Conservation (phyloP, 2,113 vertebrate genomes). For the Pseudonaja textilis region DNA sequence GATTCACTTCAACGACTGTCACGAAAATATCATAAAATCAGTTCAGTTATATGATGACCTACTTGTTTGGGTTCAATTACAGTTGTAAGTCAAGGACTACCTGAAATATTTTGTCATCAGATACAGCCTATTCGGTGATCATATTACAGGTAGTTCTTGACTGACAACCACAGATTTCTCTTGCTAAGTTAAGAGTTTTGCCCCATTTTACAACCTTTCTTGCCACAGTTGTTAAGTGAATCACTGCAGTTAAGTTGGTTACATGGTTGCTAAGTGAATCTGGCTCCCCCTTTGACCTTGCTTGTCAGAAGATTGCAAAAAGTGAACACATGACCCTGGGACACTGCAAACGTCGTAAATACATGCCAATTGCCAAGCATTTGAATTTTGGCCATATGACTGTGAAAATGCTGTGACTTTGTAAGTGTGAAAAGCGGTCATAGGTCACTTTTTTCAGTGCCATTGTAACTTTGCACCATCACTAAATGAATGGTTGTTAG, state of each 20-base stretch:
- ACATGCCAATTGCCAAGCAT: neutral
- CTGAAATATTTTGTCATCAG: neutral
- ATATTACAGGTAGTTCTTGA: neutral
- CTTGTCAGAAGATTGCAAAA: neutral
- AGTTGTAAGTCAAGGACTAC: neutral
- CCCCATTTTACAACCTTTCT: neutral
- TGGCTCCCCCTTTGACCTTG: neutral
- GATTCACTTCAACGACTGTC: neutral
- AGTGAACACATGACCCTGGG: neutral
- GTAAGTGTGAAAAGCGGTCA: neutral
- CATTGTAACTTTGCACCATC: neutral
- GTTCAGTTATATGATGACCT: neutral
- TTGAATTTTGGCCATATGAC: neutral
- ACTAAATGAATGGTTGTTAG: neutral
- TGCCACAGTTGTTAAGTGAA: neutral
- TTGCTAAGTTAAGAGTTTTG: neutral
- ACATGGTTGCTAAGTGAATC: no score
- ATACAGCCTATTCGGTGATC: neutral
- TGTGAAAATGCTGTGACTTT: neutral
- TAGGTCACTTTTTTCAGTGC: neutral
- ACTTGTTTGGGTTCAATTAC: neutral
- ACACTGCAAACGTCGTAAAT: neutral
- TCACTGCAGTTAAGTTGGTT: no score
- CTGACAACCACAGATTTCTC: neutral
- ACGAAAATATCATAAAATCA: neutral